Evolutionary conservation across 1,140 invertebrate genomes (phyloP), one percentile per base, ranked within the genome.

Genomic region (Cydia amplana): DNA sequence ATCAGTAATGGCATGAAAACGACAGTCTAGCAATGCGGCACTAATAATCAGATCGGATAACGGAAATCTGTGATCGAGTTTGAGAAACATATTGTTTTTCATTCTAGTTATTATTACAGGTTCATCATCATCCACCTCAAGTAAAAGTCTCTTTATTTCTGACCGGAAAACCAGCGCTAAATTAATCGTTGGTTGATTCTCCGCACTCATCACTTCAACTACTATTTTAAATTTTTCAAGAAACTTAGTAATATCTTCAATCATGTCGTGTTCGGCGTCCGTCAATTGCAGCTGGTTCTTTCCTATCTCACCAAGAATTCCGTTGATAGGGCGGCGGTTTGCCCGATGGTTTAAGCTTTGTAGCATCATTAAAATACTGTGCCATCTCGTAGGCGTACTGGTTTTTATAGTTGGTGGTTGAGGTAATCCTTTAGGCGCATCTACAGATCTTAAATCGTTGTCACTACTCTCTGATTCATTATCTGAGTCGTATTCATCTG

Each of bases 181-280:
- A 76, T 78, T 80, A 10, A 80, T 32, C 28, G 76, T 64, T 5
- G 72, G 70, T 10, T 72, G 64, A 60, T 65, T 76, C 23, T 78
- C 72, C 9, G 72, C 51, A 10, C 55, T 49, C 14, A 78, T 12
- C 10, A 80, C 74, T 75, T 77, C 60, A 7, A 75, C 75, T 18
- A 28, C 51, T 70, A 75, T 46, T 1, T 55, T 65, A 40, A 80
- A 77, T 23, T 63, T 80, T 32, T 18, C n/a, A 1, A 78, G 63
- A 72, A 80, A 76, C 10, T 77, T 75, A 16, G 73, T 55, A 1
- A 78, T 28, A 18, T 80, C 75, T 18, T 78, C 60, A 32, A 78
- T 32, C n/a, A 80, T 10, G 14, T 49, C 70, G 75, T 75, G 77
- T 40, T 80, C 79, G 6, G 5, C 28, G 40, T 75, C n/a, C 12